A percentile compares a stretch with the other conserved stretches of the same genome.
Conservation (phyloP, 2,113 vertebrate species). For the Plestiodon gilberti region DNA sequence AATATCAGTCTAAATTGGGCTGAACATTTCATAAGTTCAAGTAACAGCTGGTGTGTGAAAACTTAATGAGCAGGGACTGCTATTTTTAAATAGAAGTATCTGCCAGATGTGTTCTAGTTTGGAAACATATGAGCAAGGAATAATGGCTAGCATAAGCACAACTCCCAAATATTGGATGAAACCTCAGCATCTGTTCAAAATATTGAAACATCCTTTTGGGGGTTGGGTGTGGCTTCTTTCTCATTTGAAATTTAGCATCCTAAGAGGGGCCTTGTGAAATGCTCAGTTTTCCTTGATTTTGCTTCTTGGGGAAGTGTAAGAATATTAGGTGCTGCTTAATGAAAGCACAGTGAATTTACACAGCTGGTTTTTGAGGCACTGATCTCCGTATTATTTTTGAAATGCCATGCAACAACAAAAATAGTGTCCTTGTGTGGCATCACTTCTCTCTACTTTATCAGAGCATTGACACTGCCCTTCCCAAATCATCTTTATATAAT, state of each 20-base stretch:
- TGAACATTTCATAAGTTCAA: not conserved
- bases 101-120: not conserved
- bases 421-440: too few relatives aligned
- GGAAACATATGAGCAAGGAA: not conserved
- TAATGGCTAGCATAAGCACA: not conserved
- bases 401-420: not conserved
- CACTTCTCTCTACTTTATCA: too few relatives aligned
- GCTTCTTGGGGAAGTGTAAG: not conserved
- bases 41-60: not conserved
- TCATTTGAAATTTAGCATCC: not conserved
- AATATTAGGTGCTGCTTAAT: not conserved
- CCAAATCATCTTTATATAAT: too few relatives aligned
- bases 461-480: too few relatives aligned
- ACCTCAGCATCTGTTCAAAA: not conserved
- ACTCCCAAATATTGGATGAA: not conserved
- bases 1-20: not conserved
- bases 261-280: not conserved
- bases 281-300: not conserved
- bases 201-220: not conserved
- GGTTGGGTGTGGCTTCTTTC: too few relatives aligned
- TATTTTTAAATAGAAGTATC: not conserved
- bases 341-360: not conserved
- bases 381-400: not conserved
- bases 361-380: accelerated
- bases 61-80: not conserved